phyloP scores from a whole-genome alignment of 1,140 invertebrate genomes.

The Anastrepha obliqua region DNA sequence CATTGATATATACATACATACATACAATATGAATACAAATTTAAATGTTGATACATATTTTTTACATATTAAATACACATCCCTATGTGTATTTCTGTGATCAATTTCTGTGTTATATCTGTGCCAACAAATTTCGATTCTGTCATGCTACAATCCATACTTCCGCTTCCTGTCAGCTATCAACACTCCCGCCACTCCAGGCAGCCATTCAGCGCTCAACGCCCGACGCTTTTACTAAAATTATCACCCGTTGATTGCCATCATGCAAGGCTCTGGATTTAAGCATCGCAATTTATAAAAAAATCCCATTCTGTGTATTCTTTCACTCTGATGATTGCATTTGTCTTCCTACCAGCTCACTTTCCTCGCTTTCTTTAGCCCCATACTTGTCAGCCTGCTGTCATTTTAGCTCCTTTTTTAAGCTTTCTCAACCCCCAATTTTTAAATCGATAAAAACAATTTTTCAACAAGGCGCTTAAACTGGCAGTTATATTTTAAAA shows the following conservation, averaged over 20 bases:
- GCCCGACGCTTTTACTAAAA: not conserved
- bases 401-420: not conserved
- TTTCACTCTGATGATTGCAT: no score
- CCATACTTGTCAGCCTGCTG: not conserved
- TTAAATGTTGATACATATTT: no score
- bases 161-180: not conserved
- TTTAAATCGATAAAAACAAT: conserved; percentile 32
- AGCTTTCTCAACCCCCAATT: not conserved
- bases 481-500: not conserved
- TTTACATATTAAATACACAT: no score
- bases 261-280: not conserved
- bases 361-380: no score
- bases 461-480: not conserved
- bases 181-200: not conserved
- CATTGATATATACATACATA: not conserved
- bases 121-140: not conserved
- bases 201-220: not conserved
- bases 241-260: not conserved
- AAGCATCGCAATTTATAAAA: not conserved
- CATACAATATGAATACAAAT: not conserved
- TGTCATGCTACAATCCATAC: not conserved
- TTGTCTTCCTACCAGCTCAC: not conserved
- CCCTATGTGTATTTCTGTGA: no score
- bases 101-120: no score
- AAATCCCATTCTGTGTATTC: not conserved